Evolutionary conservation across 2,113 vertebrate species (phyloP), one percentile per base, ranked within the genome.

Genomic region (Girardinichthys multiradiatus): DNA sequence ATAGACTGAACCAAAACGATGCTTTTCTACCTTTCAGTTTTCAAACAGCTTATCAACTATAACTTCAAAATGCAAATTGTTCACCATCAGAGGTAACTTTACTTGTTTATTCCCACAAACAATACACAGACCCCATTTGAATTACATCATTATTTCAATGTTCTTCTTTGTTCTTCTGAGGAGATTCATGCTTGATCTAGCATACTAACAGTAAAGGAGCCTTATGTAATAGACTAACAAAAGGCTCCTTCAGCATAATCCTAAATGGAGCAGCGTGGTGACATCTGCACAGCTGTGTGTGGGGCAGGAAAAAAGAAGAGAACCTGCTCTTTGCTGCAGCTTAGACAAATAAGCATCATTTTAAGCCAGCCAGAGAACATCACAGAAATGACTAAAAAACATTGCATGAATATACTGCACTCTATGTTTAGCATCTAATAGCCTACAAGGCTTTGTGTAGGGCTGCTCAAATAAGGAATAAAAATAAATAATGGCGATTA

Each of bases 171-270:
- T 28, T 30, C 28, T 39, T 64, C 59, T 71, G 30, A 54, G 19
- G 54, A 77, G 27, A 58, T 70, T 28, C 37, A n/a, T 33, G 71
- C 63, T 57, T 45, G 14, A 81, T 42, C 68, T 61, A 24, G 59
- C 6, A 68, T 54, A 29, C 37, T 60, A 70, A 21, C 65, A 71
- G 39, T 33, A n/a, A 58, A 76, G 60, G 60, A 63, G 59, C 8
- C 57, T 84, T 86, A 82, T 59, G 84, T 64, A 89, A 89, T 12
- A 39, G 60, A 45, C 31, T 70, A 64, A 91, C 85, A 92, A 87
- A 77, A 58, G 64, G 63, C 30, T 74, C 70, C 80, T 85, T 91
- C 68, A 90, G 72, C 68, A 37, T 37, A 27, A 70, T 39, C 81
- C 63, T 79, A 61, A 75, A 85, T 65, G 65, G 80, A 82, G 70